A percentile compares a stretch with the other conserved stretches of the same genome.
phyloP scores from a whole-genome alignment of 2,113 vertebrate species.

The Bos javanicus region DNA sequence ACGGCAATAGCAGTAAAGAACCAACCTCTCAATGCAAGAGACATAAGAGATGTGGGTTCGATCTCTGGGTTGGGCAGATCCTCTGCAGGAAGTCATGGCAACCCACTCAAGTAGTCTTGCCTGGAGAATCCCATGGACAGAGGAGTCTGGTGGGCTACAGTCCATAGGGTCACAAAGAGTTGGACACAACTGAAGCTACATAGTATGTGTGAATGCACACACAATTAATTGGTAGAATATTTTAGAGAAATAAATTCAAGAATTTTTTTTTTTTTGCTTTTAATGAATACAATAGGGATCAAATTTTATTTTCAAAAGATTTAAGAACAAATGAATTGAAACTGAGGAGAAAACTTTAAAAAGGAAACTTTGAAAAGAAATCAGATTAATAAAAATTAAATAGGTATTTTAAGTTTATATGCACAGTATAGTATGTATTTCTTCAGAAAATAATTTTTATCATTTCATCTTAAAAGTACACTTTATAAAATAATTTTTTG shows the following conservation, averaged over 20 bases:
- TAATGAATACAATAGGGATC: not conserved
- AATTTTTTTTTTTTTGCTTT: not conserved
- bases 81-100: not conserved
- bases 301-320: not conserved
- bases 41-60: not conserved
- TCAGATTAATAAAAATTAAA: not conserved
- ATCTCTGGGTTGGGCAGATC: not conserved
- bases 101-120: not conserved
- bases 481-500: not conserved
- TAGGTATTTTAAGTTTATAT: not conserved
- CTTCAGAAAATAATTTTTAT: not conserved
- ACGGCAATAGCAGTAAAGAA: not conserved
- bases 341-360: not conserved
- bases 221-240: not conserved
- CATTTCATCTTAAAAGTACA: not conserved
- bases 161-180: not conserved
- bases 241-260: not conserved
- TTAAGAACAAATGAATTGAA: not conserved
- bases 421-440: not conserved
- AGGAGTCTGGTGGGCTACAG: not conserved
- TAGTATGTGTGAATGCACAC: not conserved
- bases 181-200: accelerated
- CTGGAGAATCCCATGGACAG: not conserved
- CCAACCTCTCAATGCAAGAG: not conserved
- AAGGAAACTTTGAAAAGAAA: not conserved